phyloP scores from a whole-genome alignment of 1,140 invertebrate species.

The Lamellibrachia luymesi region DNA sequence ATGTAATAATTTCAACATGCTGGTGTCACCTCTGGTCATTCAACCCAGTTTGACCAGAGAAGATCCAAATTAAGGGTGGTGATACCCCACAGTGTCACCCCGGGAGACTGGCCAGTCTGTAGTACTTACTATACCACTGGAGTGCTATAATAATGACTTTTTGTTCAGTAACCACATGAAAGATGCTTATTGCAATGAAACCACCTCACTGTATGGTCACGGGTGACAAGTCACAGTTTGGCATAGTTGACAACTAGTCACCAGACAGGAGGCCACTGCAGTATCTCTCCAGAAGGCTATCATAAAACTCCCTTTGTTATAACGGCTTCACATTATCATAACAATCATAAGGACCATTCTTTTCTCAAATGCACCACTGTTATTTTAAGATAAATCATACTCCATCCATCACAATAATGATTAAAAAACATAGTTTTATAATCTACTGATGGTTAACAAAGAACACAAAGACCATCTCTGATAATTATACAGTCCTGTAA shows the following conservation, averaged over 20 bases:
- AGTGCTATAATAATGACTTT: not conserved
- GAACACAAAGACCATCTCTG: not conserved
- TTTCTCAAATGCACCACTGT: too few species aligned
- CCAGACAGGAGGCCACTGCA: not conserved
- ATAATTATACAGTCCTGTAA: not conserved
- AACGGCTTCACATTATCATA: not conserved
- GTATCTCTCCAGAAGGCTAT: not conserved
- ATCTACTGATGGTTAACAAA: not conserved
- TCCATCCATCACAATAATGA: not conserved
- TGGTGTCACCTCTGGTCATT: too few species aligned
- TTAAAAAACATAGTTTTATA: not conserved
- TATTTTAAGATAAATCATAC: too few species aligned
- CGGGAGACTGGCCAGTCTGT: too few species aligned
- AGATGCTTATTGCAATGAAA: not conserved
- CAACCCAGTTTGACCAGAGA: too few species aligned
- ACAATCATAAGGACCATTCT: not conserved
- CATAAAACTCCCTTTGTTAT: not conserved
- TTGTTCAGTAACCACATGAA: not conserved
- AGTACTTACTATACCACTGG: not conserved
- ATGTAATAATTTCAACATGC: too few species aligned
- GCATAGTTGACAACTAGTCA: not conserved
- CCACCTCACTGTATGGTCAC: not conserved
- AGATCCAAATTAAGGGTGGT: too few species aligned
- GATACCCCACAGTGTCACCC: not conserved
- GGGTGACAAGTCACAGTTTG: not conserved